These are phyloP conservation scores for Hypomesus transpacificus DNA, from an alignment of 2,113 vertebrate genomes.

Conservation along the genomic window DNA sequence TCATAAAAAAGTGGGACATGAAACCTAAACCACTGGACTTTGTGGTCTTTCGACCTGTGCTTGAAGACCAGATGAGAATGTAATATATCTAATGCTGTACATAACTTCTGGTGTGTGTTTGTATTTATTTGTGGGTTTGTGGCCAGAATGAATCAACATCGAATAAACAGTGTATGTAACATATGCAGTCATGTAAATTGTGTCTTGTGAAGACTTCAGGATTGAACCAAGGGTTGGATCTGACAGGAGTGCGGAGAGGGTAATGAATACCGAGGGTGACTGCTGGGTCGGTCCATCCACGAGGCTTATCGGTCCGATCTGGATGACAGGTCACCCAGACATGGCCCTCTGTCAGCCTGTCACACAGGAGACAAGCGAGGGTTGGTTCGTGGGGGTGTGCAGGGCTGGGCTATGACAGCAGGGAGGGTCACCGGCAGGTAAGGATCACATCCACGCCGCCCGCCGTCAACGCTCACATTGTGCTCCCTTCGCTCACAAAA, in stretches of 20 bases:
- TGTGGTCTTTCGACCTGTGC: slow-evolving; percentile 24
- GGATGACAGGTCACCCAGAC: slow-evolving; percentile 47
- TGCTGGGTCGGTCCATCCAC: slow-evolving; percentile 52
- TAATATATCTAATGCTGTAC: slow-evolving; percentile 49
- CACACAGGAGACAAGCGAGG: slow-evolving; percentile 18
- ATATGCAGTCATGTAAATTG: neutral
- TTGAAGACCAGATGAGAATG: slow-evolving; percentile 46
- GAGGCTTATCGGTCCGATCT: slow-evolving; percentile 51
- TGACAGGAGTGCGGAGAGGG: slow-evolving; percentile 1
- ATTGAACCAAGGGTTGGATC: neutral
- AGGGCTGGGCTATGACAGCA: slow-evolving; percentile 54
- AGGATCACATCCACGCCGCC: slow-evolving; percentile 57
- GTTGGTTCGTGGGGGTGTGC: slow-evolving; percentile 40
- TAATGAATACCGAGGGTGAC: slow-evolving; percentile 47
- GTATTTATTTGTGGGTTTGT: slow-evolving; percentile 63
- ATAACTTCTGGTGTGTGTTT: slow-evolving; percentile 54
- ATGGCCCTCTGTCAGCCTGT: slow-evolving; percentile 48
- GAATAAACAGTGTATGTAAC: slow-evolving; percentile 44
- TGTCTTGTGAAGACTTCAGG: neutral
- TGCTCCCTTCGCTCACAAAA: slow-evolving; percentile 52
- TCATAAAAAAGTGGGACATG: neutral
- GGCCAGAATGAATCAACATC: slow-evolving; percentile 32
- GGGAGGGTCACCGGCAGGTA: slow-evolving; percentile 61
- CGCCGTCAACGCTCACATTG: slow-evolving; percentile 68
- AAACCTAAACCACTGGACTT: neutral